These are phyloP conservation scores for Caprella mutica DNA, from an alignment of 2,888 invertebrate species.

Conservation along the genomic window DNA sequence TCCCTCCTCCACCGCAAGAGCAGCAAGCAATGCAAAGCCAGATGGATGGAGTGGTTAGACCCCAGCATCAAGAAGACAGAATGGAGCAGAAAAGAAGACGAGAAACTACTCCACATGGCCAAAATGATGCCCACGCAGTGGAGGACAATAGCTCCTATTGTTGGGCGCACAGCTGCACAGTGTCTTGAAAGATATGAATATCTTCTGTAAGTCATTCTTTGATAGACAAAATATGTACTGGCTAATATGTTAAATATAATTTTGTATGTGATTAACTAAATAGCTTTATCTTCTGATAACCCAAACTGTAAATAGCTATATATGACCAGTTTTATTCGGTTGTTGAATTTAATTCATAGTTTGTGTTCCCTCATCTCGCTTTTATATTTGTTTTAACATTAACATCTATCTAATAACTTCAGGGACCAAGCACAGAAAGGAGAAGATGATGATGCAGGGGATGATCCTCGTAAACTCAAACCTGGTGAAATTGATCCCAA, in stretches of 20 bases:
- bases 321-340: no score
- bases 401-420: conserved; percentile 24
- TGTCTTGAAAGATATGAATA: conserved; percentile 96
- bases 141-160: conserved; percentile 98
- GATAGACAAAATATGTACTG: no score
- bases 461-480: conserved; percentile 92
- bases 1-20: conserved; percentile 95
- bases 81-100: conserved; percentile 99
- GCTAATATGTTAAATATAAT: no score
- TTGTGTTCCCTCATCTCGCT: no score
- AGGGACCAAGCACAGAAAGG: conserved; percentile 96
- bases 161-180: conserved; percentile 96
- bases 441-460: conserved; percentile 82
- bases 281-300: no score
- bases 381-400: neutral
- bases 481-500: conserved; percentile 99
- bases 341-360: no score
- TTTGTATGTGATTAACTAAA: no score
- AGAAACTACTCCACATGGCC: conserved; percentile 90
- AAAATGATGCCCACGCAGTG: conserved; percentile 99
- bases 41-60: conserved; percentile 99
- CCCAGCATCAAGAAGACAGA: conserved; percentile 99
- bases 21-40: conserved; percentile 97
- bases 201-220: conserved; percentile 72
- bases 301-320: no score